Evolutionary conservation across 2,888 invertebrate species (phyloP).

Genomic region (Drosophila testacea): DNA sequence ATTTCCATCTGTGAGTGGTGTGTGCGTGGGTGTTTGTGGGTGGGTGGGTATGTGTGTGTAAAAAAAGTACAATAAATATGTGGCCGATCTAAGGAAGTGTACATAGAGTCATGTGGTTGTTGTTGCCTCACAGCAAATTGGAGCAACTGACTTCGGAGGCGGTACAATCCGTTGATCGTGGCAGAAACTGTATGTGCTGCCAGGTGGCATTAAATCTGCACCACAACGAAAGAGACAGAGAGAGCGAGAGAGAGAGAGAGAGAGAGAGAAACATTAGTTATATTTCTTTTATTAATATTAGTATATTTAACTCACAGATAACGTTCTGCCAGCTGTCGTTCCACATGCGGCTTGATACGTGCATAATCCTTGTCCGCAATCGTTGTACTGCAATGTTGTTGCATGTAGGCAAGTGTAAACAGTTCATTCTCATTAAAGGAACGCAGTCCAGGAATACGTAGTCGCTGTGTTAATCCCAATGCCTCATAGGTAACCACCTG

Average conservation of each 20-base stretch:
- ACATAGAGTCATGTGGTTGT: slow-evolving; percentile 36
- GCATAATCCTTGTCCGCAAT: slow-evolving; percentile 84
- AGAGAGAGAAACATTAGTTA: not conserved
- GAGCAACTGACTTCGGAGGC: slow-evolving; percentile 77
- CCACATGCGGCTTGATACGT: slow-evolving; percentile 84
- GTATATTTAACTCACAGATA: slow-evolving; percentile 78
- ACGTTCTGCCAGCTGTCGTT: slow-evolving; percentile 82
- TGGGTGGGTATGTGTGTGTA: slow-evolving; percentile 23
- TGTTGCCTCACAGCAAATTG: slow-evolving; percentile 76
- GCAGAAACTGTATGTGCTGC: slow-evolving; percentile 84
- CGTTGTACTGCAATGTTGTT: slow-evolving; percentile 84
- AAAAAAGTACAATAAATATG: slow-evolving; percentile 74
- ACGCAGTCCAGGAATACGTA: slow-evolving; percentile 82
- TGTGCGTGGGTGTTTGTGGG: slow-evolving; percentile 22
- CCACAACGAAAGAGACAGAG: slow-evolving; percentile 25
- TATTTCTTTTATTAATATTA: not conserved
- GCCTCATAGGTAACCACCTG: slow-evolving; percentile 80
- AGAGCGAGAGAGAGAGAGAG: not conserved
- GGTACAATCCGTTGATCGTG: slow-evolving; percentile 81
- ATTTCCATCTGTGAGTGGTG: slow-evolving; percentile 18
- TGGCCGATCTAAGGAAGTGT: slow-evolving; percentile 57
- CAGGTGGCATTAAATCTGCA: slow-evolving; percentile 84
- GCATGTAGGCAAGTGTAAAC: slow-evolving; percentile 84
- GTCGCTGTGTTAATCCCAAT: slow-evolving; percentile 76
- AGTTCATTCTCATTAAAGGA: slow-evolving; percentile 83